Percentiles rank a stretch among this genome's conserved stretches.
Evolutionary conservation across 2,888 invertebrate species (phyloP).

Genomic region (Hypercompe scribonia): DNA sequence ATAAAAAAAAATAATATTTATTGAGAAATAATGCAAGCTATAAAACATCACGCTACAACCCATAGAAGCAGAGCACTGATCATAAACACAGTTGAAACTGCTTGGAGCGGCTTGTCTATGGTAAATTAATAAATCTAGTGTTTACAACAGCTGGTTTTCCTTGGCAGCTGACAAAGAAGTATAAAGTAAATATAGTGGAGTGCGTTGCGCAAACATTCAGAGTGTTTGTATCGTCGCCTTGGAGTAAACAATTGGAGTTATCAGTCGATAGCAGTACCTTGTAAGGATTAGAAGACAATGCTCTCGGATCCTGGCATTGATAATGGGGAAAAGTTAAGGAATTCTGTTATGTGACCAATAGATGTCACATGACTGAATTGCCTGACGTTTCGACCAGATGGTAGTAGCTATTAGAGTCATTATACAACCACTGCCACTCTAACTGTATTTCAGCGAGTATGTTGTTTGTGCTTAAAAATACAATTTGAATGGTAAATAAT

Average conservation of each 20-base stretch:
- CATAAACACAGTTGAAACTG: not conserved
- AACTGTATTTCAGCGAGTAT: too few relatives aligned
- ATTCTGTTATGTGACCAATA: not conserved
- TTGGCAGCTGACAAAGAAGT: constrained; percentile 20
- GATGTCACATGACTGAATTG: not conserved
- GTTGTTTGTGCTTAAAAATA: not conserved
- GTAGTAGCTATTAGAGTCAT: not conserved
- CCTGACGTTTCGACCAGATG: not conserved
- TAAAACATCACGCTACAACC: not conserved
- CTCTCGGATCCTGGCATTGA: constrained; percentile 34
- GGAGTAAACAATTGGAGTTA: constrained; percentile 45
- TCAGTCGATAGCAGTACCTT: constrained; percentile 51
- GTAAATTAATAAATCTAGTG: not conserved
- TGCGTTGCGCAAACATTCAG: constrained; percentile 36
- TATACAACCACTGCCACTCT: too few relatives aligned
- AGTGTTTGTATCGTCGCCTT: constrained; percentile 41
- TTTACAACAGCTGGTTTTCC: constrained; percentile 11
- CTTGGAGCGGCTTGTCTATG: not conserved
- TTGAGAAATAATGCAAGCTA: not conserved
- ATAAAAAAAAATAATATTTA: too few relatives aligned
- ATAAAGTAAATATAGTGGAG: constrained; percentile 30
- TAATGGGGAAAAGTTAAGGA: constrained; percentile 24
- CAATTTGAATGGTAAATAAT: too few relatives aligned
- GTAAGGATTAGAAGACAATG: constrained; percentile 46
- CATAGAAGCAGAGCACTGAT: not conserved